Evolutionary conservation across 2,797 vertebrate genomes (phyloP), one percentile per base, ranked within the genome.

Genomic region (Trachops cirrhosus): DNA sequence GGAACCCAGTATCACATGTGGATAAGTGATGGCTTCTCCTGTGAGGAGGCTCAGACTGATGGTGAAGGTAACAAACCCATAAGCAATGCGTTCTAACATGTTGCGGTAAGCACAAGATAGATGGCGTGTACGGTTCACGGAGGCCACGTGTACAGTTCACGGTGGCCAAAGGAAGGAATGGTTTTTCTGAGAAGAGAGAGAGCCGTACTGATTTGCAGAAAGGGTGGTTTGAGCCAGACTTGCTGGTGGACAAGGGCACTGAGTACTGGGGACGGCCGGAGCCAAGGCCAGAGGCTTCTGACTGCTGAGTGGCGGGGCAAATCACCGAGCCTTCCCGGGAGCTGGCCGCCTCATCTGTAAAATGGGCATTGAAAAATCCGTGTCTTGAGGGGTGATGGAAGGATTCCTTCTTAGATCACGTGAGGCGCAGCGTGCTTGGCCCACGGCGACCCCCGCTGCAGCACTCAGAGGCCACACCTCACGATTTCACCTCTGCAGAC

Each of bases 291-390:
- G 84, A 41, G 9, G 0, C n/a, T 16, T 2, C 41, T 8, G 32
- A 10, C 32, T 9, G 15, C 64, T 67, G 48, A 9, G 15, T 59
- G 18, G 14, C 5, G 5, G 16, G 50, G n/a, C 15, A 18, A 19
- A 21, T 48, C 67, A 11, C 10, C 0, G 19, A 37, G 68, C 19
- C 37, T 46, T 78, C 34, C 22, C 21, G 18, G 8, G 44, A 67
- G 8, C 39, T 34, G 37, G 52, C 85, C 90, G 96, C 48, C 12
- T 54, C 9, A 2, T 93, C 89, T 86, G 39, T 92, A 24, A 87
- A 85, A 19, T 44, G 57, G 32, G 39, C 34, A 11, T 48, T 54
- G 16, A 73, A 57, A 41, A 48, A 24, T 54, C 34, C 18, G 5
- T 6, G 11, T 74, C n/a, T 77, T 15, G 0, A 0, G 15, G 41